Evolutionary conservation across 2,113 vertebrate species (phyloP), one percentile per base, ranked within the genome.

Genomic region (Toxotes jaculatrix): DNA sequence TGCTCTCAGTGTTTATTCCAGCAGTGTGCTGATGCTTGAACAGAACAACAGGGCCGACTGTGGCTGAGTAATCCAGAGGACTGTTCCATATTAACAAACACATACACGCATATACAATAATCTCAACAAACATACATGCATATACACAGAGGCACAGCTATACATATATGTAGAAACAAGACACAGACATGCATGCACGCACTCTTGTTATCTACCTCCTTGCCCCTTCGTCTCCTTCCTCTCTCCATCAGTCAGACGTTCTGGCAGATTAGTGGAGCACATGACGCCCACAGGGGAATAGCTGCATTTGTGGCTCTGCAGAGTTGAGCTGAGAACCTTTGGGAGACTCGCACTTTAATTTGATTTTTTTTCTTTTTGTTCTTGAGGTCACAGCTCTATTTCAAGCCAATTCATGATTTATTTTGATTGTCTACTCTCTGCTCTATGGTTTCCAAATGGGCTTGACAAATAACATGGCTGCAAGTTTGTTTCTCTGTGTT

Each of bases 231-330:
- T 64, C 66, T 66, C 61, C 57, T 66, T 67, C 49, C 53, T 59
- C 63, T 64, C 73, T 62, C 51, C 77, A 77, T 85, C 78, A 53
- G 45, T 76, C 61, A 79, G 79, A 80, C 2, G 60, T 86, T 85
- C 74, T 69, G 47, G 77, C 86, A 90, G 88, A 88, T 92, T 88
- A 91, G 78, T 85, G 71, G 79, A 90, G 87, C 60, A 23, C 62
- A 61, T 77, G 55, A 45, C 36, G 11, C 42, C 87, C 82, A 71
- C 77, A 1, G 64, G 87, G 85, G 87, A 93, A 87, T 87, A 80
- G 66, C 72, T 89, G 80, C 76, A 45, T 89, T 88, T 79, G 70
- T 89, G 78, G 82, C 83, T 70, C 73, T 79, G 56, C 38, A 55
- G 76, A 80, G 66, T 49, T n/a, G 66, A 74, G 69, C 62, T 78